phyloP scores from a whole-genome alignment of 2,888 invertebrate genomes.

The Tetragonula carbonaria region DNA sequence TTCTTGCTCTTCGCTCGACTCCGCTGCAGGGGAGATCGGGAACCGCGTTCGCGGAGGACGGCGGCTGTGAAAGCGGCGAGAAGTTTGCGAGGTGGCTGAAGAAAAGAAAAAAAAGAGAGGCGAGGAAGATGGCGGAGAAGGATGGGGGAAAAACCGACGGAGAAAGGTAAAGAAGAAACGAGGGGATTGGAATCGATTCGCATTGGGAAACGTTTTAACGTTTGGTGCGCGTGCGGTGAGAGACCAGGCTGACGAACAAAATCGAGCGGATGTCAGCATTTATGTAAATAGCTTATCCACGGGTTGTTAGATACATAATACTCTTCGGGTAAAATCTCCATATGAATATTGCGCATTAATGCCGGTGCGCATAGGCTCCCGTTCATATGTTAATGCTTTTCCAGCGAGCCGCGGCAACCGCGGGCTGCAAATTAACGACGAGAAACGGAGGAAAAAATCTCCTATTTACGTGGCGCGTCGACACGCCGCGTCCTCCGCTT shows the following conservation, averaged over 20 bases:
- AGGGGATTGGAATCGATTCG: conserved; percentile 6
- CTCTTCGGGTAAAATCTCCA: conserved; percentile 76
- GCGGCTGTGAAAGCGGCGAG: not conserved
- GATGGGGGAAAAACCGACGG: not conserved
- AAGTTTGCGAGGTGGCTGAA: too few relatives aligned
- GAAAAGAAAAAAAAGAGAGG: too few relatives aligned
- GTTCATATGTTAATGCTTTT: conserved; percentile 80
- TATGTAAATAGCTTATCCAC: conserved; percentile 79
- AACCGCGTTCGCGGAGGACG: not conserved
- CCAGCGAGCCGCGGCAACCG: conserved; percentile 33
- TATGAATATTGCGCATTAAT: conserved; percentile 81
- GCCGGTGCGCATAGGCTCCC: conserved; percentile 70
- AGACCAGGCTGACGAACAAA: conserved; percentile 51
- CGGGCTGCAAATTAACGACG: conserved; percentile 67
- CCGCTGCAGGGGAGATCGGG: not conserved
- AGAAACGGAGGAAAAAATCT: conserved; percentile 49
- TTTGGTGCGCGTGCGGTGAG: not conserved
- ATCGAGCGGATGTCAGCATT: conserved; percentile 75
- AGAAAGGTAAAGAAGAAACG: not conserved
- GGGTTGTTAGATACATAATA: conserved; percentile 80
- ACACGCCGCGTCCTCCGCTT: conserved; percentile 5
- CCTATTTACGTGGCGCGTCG: conserved; percentile 44
- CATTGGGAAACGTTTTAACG: conserved; percentile 34
- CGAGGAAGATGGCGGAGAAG: not conserved
- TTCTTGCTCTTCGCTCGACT: not conserved